These are phyloP conservation scores for Heteromurus nitidus DNA, from an alignment of 2,888 invertebrate species.

Conservation along the genomic window DNA sequence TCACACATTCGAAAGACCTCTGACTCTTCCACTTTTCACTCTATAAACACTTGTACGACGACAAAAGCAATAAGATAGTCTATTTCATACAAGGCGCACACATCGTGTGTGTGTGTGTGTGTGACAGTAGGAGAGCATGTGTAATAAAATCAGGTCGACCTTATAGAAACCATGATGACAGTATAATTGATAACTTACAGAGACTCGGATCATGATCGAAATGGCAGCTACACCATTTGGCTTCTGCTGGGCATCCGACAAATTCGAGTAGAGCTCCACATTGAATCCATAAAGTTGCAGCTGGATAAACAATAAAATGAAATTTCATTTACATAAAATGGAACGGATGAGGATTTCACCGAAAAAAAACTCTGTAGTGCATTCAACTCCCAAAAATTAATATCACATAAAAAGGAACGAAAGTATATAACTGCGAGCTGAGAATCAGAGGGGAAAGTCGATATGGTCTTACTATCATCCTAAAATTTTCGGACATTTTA, in stretches of 20 bases:
- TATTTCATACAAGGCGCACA: not conserved
- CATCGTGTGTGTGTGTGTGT: no score
- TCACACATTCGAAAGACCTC: not conserved
- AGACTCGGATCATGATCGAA: conserved; percentile 94
- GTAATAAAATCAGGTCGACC: conserved; percentile 19
- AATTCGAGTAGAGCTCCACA: conserved; percentile 96
- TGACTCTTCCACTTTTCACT: not conserved
- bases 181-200: conserved; percentile 64
- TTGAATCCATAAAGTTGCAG: conserved; percentile 98
- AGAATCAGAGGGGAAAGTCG: not conserved
- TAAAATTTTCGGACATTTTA: not conserved
- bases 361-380: not conserved
- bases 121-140: no score
- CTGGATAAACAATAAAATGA: conserved; percentile 79
- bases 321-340: conserved; percentile 67
- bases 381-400: not conserved
- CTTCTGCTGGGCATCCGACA: conserved; percentile 96
- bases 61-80: not conserved
- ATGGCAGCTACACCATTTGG: conserved; percentile 98
- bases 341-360: no score
- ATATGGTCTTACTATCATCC: not conserved
- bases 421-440: not conserved
- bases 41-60: not conserved
- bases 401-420: not conserved
- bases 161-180: no score